Base-by-base conservation (phyloP, 1,140 invertebrate species). In the Anoplolepis gracilipes region DNA sequence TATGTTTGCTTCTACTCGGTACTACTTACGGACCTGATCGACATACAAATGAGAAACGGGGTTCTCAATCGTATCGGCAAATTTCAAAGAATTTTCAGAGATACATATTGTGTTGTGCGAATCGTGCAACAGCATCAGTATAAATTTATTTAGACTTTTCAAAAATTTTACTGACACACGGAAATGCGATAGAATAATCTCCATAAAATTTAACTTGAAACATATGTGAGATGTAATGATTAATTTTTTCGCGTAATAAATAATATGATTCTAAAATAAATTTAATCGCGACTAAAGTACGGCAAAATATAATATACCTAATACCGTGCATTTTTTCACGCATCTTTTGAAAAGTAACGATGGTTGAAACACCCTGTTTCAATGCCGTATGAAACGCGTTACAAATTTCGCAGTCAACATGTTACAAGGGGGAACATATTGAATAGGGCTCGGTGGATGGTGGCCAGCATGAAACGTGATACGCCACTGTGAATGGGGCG, bases 381-480 rank as follows among this genome's bases (percentile, higher is more conserved):
- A 53, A 53, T 19, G 39, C 46, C n/a, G 64, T 2, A 25, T 10
- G 13, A 57, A 25, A 25, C 30, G 13, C 13, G 46, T 55, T 79
- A 36, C 62, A 69, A 25, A 53, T 79, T 79, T 79, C n/a, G 22
- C 30, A 22, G 33, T 69, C 64, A 36, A 39, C 36, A 42, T 13
- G 42, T 11, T 69, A 69, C 53, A 67, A 46, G 30, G 30, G 30
- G 42, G 2, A 33, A 39, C 7, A 13, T 16, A 16, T 36, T 7
- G 57, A 64, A 77, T 33, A 69, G 55, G 77, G 28, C 28, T 16
- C 33, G 16, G 13, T 67, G 64, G 62, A 67, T 28, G 62, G 42
- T 79, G 64, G 77, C 49, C 22, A 79, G 22, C 22, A n/a, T 39
- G 77, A 73, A 82, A 82, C 36, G 25, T 28, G 67, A 82, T 72